Percentiles rank a stretch among this genome's conserved stretches.
phyloP scores from a whole-genome alignment of 2,888 invertebrate genomes.

The Rhabditoides inermis region DNA sequence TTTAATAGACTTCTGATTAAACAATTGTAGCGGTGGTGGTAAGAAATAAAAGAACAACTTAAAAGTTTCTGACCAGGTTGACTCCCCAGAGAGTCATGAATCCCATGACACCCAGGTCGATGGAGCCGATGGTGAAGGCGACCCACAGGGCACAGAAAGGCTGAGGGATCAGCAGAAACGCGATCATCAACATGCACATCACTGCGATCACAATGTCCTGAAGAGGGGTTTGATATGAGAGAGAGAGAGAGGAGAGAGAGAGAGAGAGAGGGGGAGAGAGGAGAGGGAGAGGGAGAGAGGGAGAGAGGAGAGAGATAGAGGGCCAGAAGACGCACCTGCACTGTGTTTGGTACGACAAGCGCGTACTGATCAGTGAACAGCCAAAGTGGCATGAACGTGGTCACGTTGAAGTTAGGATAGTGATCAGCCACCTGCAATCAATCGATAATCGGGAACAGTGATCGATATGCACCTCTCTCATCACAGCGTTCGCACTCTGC shows the following conservation, averaged over 20 bases:
- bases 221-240: slow-evolving; percentile 11
- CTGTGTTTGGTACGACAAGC: slow-evolving; percentile 43
- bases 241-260: neutral
- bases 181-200: slow-evolving; percentile 82
- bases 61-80: slow-evolving; percentile 20
- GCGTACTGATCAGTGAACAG: slow-evolving; percentile 49
- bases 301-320: neutral
- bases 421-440: no score
- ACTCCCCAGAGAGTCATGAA: slow-evolving; percentile 93
- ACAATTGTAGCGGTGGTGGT: neutral
- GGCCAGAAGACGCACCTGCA: slow-evolving; percentile 22
- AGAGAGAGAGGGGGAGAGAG: neutral
- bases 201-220: slow-evolving; percentile 62
- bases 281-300: neutral
- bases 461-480: neutral
- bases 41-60: neutral
- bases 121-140: slow-evolving; percentile 78
- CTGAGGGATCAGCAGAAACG: slow-evolving; percentile 84
- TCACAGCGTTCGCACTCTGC: slow-evolving; percentile 29
- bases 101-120: slow-evolving; percentile 82
- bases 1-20: neutral
- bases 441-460: no score
- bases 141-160: slow-evolving; percentile 86
- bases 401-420: slow-evolving; percentile 25
- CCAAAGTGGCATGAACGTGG: slow-evolving; percentile 48